phyloP scores from a whole-genome alignment of 1,140 invertebrate species.

The Macrotrachela quadricornifera region DNA sequence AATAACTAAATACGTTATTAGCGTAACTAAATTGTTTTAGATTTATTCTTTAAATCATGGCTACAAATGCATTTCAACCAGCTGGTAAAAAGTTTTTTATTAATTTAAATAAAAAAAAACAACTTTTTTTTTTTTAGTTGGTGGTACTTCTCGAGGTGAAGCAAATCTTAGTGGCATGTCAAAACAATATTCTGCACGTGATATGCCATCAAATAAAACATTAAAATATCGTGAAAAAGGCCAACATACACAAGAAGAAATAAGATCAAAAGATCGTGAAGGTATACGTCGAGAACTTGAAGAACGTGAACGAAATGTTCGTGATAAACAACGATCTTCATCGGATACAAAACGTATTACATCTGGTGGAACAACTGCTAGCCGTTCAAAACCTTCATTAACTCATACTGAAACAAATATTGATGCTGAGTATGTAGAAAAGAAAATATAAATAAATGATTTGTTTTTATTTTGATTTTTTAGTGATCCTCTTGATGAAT shows the following conservation, averaged over 20 bases:
- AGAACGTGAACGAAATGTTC: constrained; percentile 47
- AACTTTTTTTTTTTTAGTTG: constrained; percentile 19
- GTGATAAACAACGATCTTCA: constrained; percentile 13
- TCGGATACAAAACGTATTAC: not conserved
- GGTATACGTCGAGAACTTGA: constrained; percentile 53
- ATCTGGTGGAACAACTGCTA: not conserved
- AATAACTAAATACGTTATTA: too few species aligned
- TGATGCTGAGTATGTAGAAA: not conserved
- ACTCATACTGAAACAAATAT: not conserved
- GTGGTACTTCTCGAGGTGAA: constrained; percentile 73
- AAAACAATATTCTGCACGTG: constrained; percentile 88
- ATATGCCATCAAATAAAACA: constrained; percentile 85
- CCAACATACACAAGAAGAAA: constrained; percentile 1
- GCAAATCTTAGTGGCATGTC: constrained; percentile 88
- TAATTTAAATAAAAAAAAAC: too few species aligned
- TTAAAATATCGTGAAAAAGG: constrained; percentile 70
- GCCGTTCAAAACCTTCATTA: not conserved
- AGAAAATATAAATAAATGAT: not conserved
- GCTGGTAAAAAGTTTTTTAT: too few species aligned
- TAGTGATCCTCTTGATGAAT: constrained; percentile 33
- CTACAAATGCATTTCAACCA: too few species aligned
- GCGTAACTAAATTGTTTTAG: too few species aligned
- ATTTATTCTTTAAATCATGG: too few species aligned
- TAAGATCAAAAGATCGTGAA: not conserved
- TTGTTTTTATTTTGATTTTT: not conserved